Evolutionary conservation across 2,888 invertebrate species (phyloP), one percentile per base, ranked within the genome.

Genomic region (Cenopis cana): DNA sequence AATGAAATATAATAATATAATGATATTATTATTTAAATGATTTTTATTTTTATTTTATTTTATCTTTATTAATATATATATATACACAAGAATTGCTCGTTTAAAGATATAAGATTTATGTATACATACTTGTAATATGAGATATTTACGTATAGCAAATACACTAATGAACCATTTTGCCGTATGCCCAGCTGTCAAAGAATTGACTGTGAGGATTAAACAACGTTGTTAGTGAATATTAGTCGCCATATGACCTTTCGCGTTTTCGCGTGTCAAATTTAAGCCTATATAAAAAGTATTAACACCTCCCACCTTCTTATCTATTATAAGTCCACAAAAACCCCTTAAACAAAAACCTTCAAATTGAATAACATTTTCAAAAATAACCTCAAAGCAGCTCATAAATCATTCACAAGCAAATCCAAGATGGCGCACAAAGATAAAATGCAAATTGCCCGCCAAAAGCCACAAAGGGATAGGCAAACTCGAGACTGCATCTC

Each of bases 381-480:
- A 67, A 67, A 66, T 17, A 60, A 52, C n/a, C 18, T 29, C 55
- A 61, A 54, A 33, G 18, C 49, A 65, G 17, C 56, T 67, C 60
- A 66, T 71, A 71, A 71, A 71, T 67, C 71, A 66, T 71, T 67
- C 66, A 71, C 60, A 55, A 56, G 29, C 12, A 14, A 66, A 55
- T 60, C 56, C 72, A 72, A 72, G 68, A 72, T 68, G 72, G 68
- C 62, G 56, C 62, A 56, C 67, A 67, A 72, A 72, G 61, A 68
- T 72, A 56, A 70, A 69, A 70, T 70, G 50, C 71, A 71, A 71
- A 71, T 71, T 71, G 60, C 71, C 71, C 71, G 61, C 71, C 71
- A 67, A 71, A 71, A 71, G 71, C 73, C 82, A 78, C 85, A 81
- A 75, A 84, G 82, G 85, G 84, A 82, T 84, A 82, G 66, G 60